Evolutionary conservation across 2,888 invertebrate species (phyloP).

Genomic region (Ectemnius cavifrons): DNA sequence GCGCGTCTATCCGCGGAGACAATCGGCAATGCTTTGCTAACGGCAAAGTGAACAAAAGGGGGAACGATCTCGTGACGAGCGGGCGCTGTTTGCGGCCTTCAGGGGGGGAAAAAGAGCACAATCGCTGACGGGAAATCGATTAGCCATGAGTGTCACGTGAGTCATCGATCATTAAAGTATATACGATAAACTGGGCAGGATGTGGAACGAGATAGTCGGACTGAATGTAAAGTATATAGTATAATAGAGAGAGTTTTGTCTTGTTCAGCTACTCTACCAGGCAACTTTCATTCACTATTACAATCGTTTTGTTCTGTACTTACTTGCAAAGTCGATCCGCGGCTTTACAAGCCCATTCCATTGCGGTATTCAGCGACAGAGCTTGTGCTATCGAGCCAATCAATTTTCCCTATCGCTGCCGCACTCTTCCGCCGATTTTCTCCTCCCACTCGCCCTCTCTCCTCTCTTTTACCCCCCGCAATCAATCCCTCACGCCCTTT

Average conservation of each 20-base stretch:
- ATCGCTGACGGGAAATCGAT: no score
- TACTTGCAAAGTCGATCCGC: constrained; percentile 57
- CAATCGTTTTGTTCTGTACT: constrained; percentile 66
- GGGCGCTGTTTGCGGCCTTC: no score
- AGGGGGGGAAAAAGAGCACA: no score
- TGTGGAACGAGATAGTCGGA: constrained; percentile 48
- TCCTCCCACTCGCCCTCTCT: constrained; percentile 6
- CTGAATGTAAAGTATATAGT: constrained; percentile 20
- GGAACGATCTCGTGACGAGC: no score
- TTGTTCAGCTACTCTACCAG: constrained; percentile 68
- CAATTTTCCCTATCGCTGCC: constrained; percentile 10
- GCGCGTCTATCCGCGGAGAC: no score
- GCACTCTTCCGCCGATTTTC: constrained; percentile 6
- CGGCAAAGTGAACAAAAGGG: no score
- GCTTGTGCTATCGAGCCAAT: constrained; percentile 24
- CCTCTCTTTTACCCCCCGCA: constrained; percentile 8
- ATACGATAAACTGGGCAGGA: constrained; percentile 34
- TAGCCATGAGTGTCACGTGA: no score
- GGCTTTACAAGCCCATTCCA: constrained; percentile 46
- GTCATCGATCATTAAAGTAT: no score
- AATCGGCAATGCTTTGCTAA: no score
- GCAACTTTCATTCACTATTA: constrained; percentile 70
- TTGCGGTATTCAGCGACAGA: constrained; percentile 41
- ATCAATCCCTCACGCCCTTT: constrained; percentile 5
- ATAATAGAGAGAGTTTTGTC: constrained; percentile 17